Evolutionary conservation across 2,888 invertebrate genomes (phyloP), one percentile per base, ranked within the genome.

Genomic region (Maniola hyperantus): DNA sequence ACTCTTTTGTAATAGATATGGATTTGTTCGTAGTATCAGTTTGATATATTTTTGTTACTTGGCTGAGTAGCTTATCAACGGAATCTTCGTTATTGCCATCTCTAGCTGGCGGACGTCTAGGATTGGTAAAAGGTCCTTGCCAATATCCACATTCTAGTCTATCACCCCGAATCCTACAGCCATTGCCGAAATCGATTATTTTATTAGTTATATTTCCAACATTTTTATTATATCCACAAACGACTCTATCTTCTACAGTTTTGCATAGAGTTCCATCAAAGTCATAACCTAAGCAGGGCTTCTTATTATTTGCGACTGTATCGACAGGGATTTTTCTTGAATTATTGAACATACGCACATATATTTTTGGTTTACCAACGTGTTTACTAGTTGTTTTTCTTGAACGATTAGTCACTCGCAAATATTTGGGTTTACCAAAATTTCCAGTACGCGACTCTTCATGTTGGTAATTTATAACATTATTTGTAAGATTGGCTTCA

Each of bases 191-290:
- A 53, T 85, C 76, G 20, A 77, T 65, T 11, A 76, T 51, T 55
- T 73, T 69, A 5, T 78, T 70, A 5, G 65, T 75, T 8, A 72
- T 42, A 6, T 75, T 64, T 5, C 81, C 84, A 51, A 71, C 73
- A 71, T 89, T 88, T 76, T 82, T 87, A 15, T 89, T 77, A 69
- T 89, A 91, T 4, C 90, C 91, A 76, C 90, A 91, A 6, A 89
- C 73, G 50, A 86, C 73, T 71, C 88, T 83, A 42, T 82, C 77
- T 6, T 81, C 79, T 0, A 82, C 61, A 15, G 75, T 68, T 75
- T 78, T 82, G 71, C 90, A 90, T 64, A 77, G 75, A 20, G 73
- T 78, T 39, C 74, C 78, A 72, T 88, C 78, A 66, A 74, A 89
- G 46, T 83, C 81, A 60, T 89, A 89, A 1, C 85, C 82, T 2